Evolutionary conservation across 2,113 vertebrate genomes (phyloP), one percentile per base, ranked within the genome.

Genomic region (Montifringilla adamsi): DNA sequence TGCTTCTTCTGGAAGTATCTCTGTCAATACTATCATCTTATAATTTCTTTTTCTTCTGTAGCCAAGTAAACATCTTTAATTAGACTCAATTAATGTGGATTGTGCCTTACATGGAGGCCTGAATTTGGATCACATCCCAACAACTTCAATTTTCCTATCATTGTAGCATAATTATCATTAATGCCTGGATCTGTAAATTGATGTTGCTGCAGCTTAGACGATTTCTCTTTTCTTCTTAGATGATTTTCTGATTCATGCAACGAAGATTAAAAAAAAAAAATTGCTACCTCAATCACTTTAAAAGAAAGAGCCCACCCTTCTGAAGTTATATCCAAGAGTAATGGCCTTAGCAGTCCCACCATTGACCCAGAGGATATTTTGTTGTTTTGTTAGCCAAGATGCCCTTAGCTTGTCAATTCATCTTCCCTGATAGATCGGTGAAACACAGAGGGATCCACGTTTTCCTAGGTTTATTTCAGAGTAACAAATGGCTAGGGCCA

Each of bases 31-130:
- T 35, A 86, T 43, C 7, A 58, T 58, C 68, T 84, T 56, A 69
- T 82, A 0, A 79, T 52, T 84, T 87, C 23, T 60, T 94, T 96
- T 95, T 87, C 35, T 87, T 94, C 87, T 84, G 10, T 23, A 94
- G 80, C 86, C 95, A 92, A 91, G 56, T 68, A 89, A 89, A 83
- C 63, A 84, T 58, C 44, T 91, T 89, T 89, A 84, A 66, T 94
- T 92, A 84, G 56, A 62, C 20, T 82, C 47, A 81, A 64, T 50
- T 82, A 89, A 84, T n/a, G 41, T 50, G 23, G 49, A 64, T 76
- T 75, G 18, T 79, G n/a, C 64, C 44, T 64, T 79, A 37, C 35
- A 75, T 4, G 27, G 56, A 79, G 46, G 44, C 58, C 77, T 91
- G 49, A 93, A 95, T 78, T 87, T 84, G 62, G 53, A 94, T 89